Evolutionary conservation across 1,140 invertebrate genomes (phyloP).

Genomic region (Tetraneura akinire): DNA sequence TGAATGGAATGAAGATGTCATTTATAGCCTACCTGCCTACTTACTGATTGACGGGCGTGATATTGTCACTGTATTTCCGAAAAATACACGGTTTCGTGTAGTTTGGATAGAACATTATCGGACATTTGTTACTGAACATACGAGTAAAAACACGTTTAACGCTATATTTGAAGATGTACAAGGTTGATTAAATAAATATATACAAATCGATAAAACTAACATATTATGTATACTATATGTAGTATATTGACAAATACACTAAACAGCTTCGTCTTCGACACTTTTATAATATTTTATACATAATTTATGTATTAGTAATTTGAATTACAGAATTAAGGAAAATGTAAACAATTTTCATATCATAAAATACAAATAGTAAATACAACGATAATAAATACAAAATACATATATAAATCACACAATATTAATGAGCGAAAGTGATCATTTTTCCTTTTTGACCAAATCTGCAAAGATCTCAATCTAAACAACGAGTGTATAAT

Average conservation of each 20-base stretch:
- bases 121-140: background rate
- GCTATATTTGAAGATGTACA: constrained; percentile 15
- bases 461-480: no score
- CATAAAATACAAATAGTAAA: no score
- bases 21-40: background rate
- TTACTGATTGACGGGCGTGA: constrained; percentile 26
- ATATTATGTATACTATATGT: background rate
- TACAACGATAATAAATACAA: no score
- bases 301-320: no score
- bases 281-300: background rate
- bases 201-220: background rate
- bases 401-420: no score
- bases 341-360: no score
- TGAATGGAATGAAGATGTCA: constrained; percentile 23
- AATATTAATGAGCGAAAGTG: no score
- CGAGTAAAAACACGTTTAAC: constrained; percentile 33
- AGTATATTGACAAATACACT: background rate
- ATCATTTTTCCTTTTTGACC: no score
- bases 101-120: background rate
- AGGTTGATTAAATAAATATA: constrained; percentile 21
- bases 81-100: constrained; percentile 25
- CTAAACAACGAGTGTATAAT: no score
- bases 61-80: constrained; percentile 29
- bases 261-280: background rate
- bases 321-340: no score